Base-by-base conservation (phyloP, 1,140 invertebrate genomes). In the Bombus vancouverensis region DNA sequence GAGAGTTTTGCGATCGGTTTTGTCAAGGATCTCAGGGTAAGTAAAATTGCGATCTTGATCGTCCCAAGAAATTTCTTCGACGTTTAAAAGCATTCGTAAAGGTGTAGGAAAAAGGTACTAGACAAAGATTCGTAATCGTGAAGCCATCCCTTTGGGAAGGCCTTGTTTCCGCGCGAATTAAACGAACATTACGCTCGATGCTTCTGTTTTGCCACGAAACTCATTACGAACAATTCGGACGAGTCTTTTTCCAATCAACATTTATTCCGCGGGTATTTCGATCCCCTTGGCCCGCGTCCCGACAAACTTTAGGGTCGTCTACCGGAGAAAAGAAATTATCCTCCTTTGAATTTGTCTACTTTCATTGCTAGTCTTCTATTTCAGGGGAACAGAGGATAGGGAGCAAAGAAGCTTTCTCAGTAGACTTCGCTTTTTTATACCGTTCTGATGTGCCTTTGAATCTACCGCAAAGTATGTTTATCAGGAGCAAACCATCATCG, bases 331-430 rank as follows among this genome's bases (percentile, higher is more conserved):
- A 81, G 70, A 32, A 81, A 81, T 81, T 82, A 47, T 75, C 71
- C 59, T 15, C 71, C 81, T 75, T 75, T 65, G 71, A 82, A 82
- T 65, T 75, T 37, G 71, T 75, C 81, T 75, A 82, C 57, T 82
- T 47, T 81, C n/a, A n/a, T 80, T 70, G 80, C 44, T 62, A 73
- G 79, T 62, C 68, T 73, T 32, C 32, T 42, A 73, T 53, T 81
- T 25, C 70, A 15, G 13, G 1, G n/a, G 39, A 62, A 44, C 70
- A 80, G 57, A 80, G 42, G 32, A 68, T 42, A 12, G 25, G 12
- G 18, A 62, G 53, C 47, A 73, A 81, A 62, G 70, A 74, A 62
- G 53, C 70, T 62, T n/a, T n/a, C n/a, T n/a, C 34, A 25, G n/a
- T 37, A 18, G 53, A 32, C 12, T 59, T 10, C 9, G 22, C 13